Percentiles rank a stretch among this genome's conserved stretches.
These are phyloP conservation scores for Barnardius zonarius DNA, from an alignment of 2,113 vertebrate species.

Conservation along the genomic window DNA sequence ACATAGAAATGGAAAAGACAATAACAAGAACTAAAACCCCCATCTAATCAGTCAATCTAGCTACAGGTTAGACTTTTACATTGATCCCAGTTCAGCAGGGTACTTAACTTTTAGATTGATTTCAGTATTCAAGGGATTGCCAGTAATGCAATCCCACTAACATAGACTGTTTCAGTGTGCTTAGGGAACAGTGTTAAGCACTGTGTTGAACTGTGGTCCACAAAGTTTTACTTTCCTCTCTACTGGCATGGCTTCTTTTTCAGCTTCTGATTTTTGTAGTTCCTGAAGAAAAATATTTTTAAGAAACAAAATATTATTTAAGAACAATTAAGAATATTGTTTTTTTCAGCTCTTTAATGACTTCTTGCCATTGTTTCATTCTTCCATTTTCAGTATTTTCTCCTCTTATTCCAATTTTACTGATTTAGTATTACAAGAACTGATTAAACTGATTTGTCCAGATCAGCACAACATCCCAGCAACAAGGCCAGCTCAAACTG, in stretches of 20 bases:
- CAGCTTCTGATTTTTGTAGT: neutral
- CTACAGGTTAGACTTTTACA: neutral
- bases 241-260: neutral
- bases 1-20: neutral
- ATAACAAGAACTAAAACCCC: neutral
- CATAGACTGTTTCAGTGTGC: no score
- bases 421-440: neutral
- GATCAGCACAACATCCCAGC: neutral
- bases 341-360: neutral
- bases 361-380: neutral
- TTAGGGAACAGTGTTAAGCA: neutral
- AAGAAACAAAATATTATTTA: neutral
- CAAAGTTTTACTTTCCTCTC: neutral
- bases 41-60: neutral
- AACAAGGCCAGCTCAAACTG: neutral
- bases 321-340: neutral
- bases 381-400: neutral
- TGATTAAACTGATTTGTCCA: neutral
- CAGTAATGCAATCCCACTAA: neutral
- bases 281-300: neutral
- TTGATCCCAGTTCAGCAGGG: neutral
- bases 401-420: neutral
- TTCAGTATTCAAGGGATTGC: neutral
- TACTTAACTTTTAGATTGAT: neutral
- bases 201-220: neutral